Percentiles rank a stretch among this genome's conserved stretches.
Evolutionary conservation across 2,888 invertebrate species (phyloP).

Genomic region (Lepidochrysops patricia): DNA sequence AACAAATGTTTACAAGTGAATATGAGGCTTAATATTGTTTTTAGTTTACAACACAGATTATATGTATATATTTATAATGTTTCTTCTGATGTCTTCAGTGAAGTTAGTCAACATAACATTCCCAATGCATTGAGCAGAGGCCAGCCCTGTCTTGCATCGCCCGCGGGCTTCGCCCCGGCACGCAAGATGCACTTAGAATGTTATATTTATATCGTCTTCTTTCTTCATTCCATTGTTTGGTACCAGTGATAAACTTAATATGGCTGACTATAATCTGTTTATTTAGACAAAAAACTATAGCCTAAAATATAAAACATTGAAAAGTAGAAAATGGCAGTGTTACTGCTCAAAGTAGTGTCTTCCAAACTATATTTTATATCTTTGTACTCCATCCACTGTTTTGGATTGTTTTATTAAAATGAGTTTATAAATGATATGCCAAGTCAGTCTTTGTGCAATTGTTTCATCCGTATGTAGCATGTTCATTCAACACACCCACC

Average conservation of each 20-base stretch:
- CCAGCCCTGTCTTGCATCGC: constrained; percentile 33
- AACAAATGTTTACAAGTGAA: too few relatives aligned
- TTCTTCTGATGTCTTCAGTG: constrained; percentile 14
- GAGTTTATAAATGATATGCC: neutral
- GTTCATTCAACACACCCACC: constrained; percentile 53
- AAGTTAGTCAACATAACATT: constrained; percentile 32
- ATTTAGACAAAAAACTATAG: too few relatives aligned
- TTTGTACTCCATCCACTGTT: too few relatives aligned
- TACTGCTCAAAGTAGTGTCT: too few relatives aligned
- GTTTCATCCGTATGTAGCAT: constrained; percentile 27
- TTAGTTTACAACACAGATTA: too few relatives aligned
- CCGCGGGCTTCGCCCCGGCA: constrained; percentile 26
- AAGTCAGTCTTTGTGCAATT: constrained; percentile 12
- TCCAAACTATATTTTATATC: too few relatives aligned
- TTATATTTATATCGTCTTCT: constrained; percentile 36
- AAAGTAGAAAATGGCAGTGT: too few relatives aligned
- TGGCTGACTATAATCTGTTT: neutral
- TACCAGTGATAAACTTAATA: neutral
- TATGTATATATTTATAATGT: too few relatives aligned
- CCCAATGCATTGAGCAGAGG: constrained; percentile 35
- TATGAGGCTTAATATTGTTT: too few relatives aligned
- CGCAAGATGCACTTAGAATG: constrained; percentile 64
- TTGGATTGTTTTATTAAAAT: too few relatives aligned
- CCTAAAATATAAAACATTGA: too few relatives aligned
- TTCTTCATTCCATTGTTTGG: neutral